A percentile compares a stretch with the other conserved stretches of the same genome.
These are phyloP conservation scores for Thomomys bottae DNA, from an alignment of 2,113 vertebrate genomes.

Conservation along the genomic window DNA sequence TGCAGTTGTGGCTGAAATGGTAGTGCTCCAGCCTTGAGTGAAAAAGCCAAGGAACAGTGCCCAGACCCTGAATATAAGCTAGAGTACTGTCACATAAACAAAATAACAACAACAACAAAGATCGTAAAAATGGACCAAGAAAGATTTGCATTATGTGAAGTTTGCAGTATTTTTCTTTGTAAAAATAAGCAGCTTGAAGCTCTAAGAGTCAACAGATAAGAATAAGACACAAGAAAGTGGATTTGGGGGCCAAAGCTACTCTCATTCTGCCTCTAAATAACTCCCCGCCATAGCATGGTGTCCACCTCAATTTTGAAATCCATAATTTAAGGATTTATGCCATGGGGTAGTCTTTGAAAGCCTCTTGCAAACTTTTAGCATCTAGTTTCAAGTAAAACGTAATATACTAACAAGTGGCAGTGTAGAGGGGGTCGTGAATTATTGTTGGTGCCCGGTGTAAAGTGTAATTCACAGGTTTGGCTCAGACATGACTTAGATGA, in stretches of 20 bases:
- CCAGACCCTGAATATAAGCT: too few relatives aligned
- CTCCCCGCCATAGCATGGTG: conserved; percentile 32
- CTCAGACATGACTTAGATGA: conserved; percentile 60
- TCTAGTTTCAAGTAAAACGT: conserved; percentile 27
- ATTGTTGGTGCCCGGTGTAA: conserved; percentile 52
- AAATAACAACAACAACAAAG: too few relatives aligned
- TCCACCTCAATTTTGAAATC: conserved; percentile 57
- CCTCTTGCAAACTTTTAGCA: conserved; percentile 58
- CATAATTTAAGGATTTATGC: conserved; percentile 48
- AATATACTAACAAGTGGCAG: conserved; percentile 63
- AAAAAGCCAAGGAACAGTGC: too few relatives aligned
- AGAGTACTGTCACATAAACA: too few relatives aligned
- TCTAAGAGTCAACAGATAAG: not conserved
- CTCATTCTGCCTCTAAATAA: conserved; percentile 44
- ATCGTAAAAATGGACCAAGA: not conserved
- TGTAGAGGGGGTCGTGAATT: conserved; percentile 54
- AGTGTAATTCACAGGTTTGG: conserved; percentile 51
- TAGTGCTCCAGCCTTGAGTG: too few relatives aligned
- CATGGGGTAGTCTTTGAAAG: conserved; percentile 46
- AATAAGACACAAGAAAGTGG: conserved; percentile 9
- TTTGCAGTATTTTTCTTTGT: not conserved
- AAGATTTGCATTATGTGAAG: not conserved
- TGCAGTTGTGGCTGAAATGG: too few relatives aligned
- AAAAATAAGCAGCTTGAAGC: conserved; percentile 3
- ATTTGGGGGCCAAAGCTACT: conserved; percentile 12